Conservation (phyloP, 2,113 vertebrate species). For the Caloenas nicobarica region DNA sequence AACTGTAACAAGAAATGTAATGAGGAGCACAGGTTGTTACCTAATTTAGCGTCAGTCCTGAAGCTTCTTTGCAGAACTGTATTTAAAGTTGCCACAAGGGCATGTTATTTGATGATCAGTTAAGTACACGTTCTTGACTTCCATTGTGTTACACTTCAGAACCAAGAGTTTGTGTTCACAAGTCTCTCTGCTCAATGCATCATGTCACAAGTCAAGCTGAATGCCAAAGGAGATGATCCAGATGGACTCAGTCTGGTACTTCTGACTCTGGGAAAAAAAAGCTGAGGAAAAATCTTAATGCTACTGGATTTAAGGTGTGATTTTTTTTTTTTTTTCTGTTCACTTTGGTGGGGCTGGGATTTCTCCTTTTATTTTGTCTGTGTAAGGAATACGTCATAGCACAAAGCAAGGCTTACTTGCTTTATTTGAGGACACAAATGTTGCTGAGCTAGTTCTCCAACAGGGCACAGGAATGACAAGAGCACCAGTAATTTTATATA, state of each 20-base stretch:
- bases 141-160: neutral
- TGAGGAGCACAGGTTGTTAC: neutral
- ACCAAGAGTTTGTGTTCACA: neutral
- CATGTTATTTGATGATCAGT: neutral
- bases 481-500: slow-evolving; percentile 37
- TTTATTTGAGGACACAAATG: neutral
- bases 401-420: neutral
- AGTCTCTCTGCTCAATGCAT: neutral
- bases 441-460: slow-evolving; percentile 30
- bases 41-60: neutral
- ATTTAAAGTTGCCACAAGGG: neutral
- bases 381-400: neutral
- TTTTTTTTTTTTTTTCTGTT: neutral
- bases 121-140: neutral
- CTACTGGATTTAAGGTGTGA: neutral
- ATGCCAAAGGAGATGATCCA: slow-evolving; percentile 35
- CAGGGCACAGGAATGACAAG: neutral
- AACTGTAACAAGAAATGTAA: slow-evolving; percentile 16
- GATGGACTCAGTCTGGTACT: slow-evolving; percentile 44
- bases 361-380: neutral
- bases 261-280: neutral
- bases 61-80: neutral
- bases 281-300: neutral
- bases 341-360: neutral
- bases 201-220: slow-evolving; percentile 23